Evolutionary conservation across 2,113 vertebrate species (phyloP), one percentile per base, ranked within the genome.

Genomic region (Octodon degus): DNA sequence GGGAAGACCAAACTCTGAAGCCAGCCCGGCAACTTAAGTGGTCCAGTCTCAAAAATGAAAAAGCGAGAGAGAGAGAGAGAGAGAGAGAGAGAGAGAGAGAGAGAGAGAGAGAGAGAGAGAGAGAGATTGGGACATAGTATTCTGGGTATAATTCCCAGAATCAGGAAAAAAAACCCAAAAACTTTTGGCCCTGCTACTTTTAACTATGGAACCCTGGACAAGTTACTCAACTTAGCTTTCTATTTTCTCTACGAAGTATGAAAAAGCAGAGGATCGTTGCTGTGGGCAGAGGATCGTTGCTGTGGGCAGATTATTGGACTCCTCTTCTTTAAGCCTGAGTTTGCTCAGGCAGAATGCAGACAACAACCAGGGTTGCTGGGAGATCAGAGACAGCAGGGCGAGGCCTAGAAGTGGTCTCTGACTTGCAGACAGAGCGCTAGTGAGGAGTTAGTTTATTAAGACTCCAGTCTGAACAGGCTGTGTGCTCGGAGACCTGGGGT

Each of bases 291-390:
- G 60, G 37, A 27, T 58, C n/a, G 14, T 0, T 5, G 22, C 40
- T 34, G 43, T 4, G 17, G 68, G 24, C 27, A 87, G 92, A 92
- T 27, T 12, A 62, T 19, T 5, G 8, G 1, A n/a, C 32, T 58
- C 93, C 12, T 62, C 53, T 47, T 81, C 30, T 68, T 76, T 13
- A 83, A 93, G 81, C 43, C 24, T 63, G 10, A 17, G 24, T 72
- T 88, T 92, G 53, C 53, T 53, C 79, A 86, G 62, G 37, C 27
- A 81, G 76, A 43, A 43, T 3, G 27, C 32, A 91, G 32, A 89
- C 2, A 17, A 1, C 34, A 63, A 55, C 37, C 13, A 47, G 58
- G 37, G 47, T 40, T 80, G 24, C 60, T 47, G 7, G 22, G 65
- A 87, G 17, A 24, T 40, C 12, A 34, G 60, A 62, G 58, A 22